phyloP scores from a whole-genome alignment of 2,797 vertebrate species.

The Neomorphus geoffroyi region DNA sequence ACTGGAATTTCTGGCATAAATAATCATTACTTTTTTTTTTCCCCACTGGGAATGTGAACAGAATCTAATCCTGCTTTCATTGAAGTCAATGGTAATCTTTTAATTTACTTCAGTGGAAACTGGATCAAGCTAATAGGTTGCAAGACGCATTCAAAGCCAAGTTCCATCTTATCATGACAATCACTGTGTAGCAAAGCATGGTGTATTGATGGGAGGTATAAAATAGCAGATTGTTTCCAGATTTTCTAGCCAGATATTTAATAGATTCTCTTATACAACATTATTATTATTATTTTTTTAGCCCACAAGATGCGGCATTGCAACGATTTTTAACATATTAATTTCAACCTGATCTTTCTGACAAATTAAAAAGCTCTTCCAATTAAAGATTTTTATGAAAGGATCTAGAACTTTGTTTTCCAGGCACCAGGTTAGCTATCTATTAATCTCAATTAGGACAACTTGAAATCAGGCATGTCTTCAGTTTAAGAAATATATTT shows the following conservation, averaged over 20 bases:
- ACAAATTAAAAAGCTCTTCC: neutral
- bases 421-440: neutral
- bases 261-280: neutral
- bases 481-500: neutral
- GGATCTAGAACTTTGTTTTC: neutral
- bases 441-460: neutral
- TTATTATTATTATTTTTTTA: neutral
- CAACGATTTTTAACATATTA: neutral
- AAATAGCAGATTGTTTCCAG: neutral
- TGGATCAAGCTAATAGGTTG: slow-evolving; percentile 27
- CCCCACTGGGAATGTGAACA: neutral
- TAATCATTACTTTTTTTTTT: neutral
- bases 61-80: slow-evolving; percentile 31
- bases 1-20: slow-evolving; percentile 40
- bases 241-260: neutral
- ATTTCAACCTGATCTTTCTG: neutral
- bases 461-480: neutral
- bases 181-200: neutral
- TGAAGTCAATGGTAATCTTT: slow-evolving; percentile 34
- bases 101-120: slow-evolving; percentile 10
- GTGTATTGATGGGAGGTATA: neutral
- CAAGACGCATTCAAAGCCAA: slow-evolving; percentile 23
- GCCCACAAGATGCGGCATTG: neutral
- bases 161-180: neutral
- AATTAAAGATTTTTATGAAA: neutral